Percentiles rank a stretch among this genome's conserved stretches.
These are phyloP conservation scores for Tanytarsus gracilentus DNA, from an alignment of 2,888 invertebrate genomes.

Conservation along the genomic window DNA sequence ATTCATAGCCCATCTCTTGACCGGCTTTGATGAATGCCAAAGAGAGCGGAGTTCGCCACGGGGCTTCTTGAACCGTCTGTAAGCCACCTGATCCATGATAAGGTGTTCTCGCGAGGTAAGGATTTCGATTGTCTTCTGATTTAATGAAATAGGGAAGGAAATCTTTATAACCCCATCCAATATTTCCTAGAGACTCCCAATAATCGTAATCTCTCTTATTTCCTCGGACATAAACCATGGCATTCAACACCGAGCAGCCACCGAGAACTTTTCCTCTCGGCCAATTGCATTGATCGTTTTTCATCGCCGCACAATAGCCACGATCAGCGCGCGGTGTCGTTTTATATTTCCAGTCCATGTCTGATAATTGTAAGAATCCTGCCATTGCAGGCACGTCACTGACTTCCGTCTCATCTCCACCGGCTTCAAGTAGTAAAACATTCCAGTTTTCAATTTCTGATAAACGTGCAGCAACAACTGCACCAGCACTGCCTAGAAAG, in stretches of 20 bases:
- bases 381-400: constrained; percentile 79
- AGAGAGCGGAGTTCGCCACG: constrained; percentile 72
- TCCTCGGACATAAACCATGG: constrained; percentile 86
- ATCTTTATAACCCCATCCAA: constrained; percentile 77
- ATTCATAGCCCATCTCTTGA: constrained; percentile 69
- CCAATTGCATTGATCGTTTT: constrained; percentile 81
- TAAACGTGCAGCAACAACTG: constrained; percentile 74
- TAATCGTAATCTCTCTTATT: constrained; percentile 78
- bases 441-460: constrained; percentile 76
- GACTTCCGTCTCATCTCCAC: constrained; percentile 80
- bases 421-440: constrained; percentile 75
- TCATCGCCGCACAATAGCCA: constrained; percentile 80
- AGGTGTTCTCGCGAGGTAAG: constrained; percentile 62
- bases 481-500: constrained; percentile 59
- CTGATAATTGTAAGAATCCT: constrained; percentile 74
- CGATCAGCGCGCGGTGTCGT: constrained; percentile 69
- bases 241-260: constrained; percentile 79
- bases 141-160: constrained; percentile 78
- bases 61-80: constrained; percentile 73
- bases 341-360: constrained; percentile 87
- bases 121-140: constrained; percentile 81
- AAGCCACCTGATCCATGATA: constrained; percentile 74
- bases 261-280: constrained; percentile 86
- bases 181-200: constrained; percentile 75
- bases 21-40: constrained; percentile 77